Percentiles rank a stretch among this genome's conserved stretches.
Evolutionary conservation across 2,113 vertebrate genomes (phyloP).

Genomic region (Siniperca knerii): DNA sequence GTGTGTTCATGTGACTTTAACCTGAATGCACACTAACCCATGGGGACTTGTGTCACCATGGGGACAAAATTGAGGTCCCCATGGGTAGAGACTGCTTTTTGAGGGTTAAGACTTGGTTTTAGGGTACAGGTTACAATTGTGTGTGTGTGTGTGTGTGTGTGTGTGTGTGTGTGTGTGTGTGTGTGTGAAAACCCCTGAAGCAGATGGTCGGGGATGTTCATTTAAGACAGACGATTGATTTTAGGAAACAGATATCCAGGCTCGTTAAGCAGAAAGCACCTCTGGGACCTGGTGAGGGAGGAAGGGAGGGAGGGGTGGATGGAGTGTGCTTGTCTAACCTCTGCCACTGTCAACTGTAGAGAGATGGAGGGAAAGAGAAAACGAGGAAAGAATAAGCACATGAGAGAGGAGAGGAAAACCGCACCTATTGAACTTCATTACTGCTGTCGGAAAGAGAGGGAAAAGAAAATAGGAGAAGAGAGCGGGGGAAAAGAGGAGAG

Average conservation of each 20-base stretch:
- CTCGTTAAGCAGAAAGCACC: conserved; percentile 91
- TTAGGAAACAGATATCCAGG: conserved; percentile 91
- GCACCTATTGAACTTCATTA: conserved; percentile 71
- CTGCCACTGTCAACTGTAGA: conserved; percentile 68
- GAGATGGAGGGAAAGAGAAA: conserved; percentile 65
- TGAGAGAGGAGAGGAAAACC: conserved; percentile 65
- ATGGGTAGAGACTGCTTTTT: too few species aligned
- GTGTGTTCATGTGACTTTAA: too few species aligned
- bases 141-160: too few species aligned
- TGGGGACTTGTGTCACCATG: too few species aligned
- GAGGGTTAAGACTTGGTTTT: too few species aligned
- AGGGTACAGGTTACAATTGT: too few species aligned
- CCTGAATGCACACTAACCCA: too few species aligned
- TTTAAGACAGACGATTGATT: conserved; percentile 94
- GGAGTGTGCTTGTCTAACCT: conserved; percentile 75
- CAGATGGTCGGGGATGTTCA: conserved; percentile 98
- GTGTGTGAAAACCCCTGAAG: conserved; percentile 83
- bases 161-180: conserved; percentile 22
- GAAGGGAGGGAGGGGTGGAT: neutral
- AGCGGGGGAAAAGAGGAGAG: conserved; percentile 45
- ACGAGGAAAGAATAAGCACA: conserved; percentile 67
- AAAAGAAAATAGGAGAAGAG: conserved; percentile 38
- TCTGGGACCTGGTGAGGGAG: conserved; percentile 83
- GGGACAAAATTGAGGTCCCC: too few species aligned
- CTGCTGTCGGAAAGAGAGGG: conserved; percentile 38